Conservation (phyloP, 2,113 vertebrate species). For the Anser brachyrhynchus region DNA sequence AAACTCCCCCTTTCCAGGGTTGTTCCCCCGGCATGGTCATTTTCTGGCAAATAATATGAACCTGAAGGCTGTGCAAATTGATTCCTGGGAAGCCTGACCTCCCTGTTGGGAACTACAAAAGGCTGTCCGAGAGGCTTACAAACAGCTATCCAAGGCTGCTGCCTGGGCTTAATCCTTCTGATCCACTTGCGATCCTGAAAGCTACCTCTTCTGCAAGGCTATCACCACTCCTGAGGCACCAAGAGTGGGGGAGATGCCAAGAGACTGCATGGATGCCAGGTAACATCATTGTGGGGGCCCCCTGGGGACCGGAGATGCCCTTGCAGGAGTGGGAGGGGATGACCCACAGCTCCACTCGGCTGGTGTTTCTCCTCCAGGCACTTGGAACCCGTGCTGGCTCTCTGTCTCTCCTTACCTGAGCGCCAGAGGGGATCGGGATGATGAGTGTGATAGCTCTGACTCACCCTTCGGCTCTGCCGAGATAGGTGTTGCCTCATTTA, state of each 20-base stretch:
- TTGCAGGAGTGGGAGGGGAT: rapidly evolving
- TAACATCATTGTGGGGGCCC: not conserved
- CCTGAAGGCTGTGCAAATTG: conserved; percentile 47
- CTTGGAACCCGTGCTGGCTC: not conserved
- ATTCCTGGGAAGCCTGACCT: conserved; percentile 1
- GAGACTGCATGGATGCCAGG: rapidly evolving
- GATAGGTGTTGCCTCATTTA: not conserved
- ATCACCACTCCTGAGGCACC: rapidly evolving
- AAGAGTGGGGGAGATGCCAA: rapidly evolving
- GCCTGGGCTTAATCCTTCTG: conserved; percentile 6
- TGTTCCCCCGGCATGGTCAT: not conserved
- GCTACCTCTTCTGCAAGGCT: not conserved
- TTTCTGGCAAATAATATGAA: not conserved
- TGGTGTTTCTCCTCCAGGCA: not conserved
- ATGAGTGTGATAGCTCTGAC: not conserved
- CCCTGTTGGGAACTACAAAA: conserved; percentile 28
- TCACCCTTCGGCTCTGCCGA: not conserved
- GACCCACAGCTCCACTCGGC: rapidly evolving
- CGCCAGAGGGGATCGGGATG: not conserved
- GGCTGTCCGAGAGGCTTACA: not conserved
- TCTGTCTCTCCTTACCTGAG: not conserved
- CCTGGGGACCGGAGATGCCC: rapidly evolving
- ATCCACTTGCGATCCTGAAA: not conserved
- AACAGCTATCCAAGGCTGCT: not conserved
- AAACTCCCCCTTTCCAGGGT: not conserved